phyloP scores from a whole-genome alignment of 2,888 invertebrate species.

The Cheilosia scutellata region DNA sequence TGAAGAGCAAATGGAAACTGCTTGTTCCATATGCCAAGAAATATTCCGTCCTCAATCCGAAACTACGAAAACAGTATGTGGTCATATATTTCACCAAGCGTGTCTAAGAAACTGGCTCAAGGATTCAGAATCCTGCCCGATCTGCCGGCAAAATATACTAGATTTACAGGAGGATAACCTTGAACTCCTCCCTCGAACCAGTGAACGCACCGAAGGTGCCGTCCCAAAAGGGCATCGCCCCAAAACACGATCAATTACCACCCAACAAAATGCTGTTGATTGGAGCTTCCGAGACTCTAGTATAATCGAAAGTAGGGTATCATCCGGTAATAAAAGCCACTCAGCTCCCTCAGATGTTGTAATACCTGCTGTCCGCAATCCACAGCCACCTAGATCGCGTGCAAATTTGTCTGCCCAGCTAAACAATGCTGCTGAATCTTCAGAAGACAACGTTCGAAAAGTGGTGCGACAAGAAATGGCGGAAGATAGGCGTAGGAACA shows the following conservation, averaged over 20 bases:
- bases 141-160: background rate
- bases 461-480: background rate
- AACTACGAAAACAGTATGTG: background rate
- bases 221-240: background rate
- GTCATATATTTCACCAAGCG: background rate
- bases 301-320: background rate
- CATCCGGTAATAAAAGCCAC: background rate
- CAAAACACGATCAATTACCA: background rate
- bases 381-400: background rate
- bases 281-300: conserved; percentile 14
- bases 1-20: background rate
- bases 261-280: background rate
- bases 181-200: background rate
- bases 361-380: background rate
- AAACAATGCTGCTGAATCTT: background rate
- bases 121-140: background rate
- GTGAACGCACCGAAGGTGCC: background rate
- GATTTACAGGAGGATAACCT: background rate
- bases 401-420: background rate
- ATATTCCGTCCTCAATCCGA: background rate
- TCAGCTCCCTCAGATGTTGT: background rate
- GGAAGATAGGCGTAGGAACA: background rate
- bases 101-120: background rate
- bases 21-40: conserved; percentile 4
- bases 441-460: conserved; percentile 1